A percentile compares a stretch with the other conserved stretches of the same genome.
These are phyloP conservation scores for Hemicrepidius hirtus DNA, from an alignment of 2,888 invertebrate genomes.

Conservation along the genomic window DNA sequence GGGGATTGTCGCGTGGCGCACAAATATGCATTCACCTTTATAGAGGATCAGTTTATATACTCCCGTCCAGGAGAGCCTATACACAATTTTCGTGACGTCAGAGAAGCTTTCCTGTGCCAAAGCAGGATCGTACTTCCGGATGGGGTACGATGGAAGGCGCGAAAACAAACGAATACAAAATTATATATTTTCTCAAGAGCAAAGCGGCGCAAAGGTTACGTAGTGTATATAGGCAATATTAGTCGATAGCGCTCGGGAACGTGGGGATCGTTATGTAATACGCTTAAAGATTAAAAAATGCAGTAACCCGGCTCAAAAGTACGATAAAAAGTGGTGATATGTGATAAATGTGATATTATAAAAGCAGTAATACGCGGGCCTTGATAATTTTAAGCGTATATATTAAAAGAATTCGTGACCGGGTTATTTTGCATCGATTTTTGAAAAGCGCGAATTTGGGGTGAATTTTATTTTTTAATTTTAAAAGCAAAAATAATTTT, in stretches of 20 bases:
- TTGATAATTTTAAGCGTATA: slow-evolving; percentile 26
- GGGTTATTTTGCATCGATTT: slow-evolving; percentile 45
- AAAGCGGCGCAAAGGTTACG: slow-evolving; percentile 40
- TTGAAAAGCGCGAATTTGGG: slow-evolving; percentile 14
- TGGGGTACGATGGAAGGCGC: neutral
- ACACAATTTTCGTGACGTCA: neutral
- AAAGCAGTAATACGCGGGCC: slow-evolving; percentile 44
- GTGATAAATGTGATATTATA: slow-evolving; percentile 46
- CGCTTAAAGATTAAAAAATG: slow-evolving; percentile 32
- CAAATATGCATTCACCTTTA: too few species aligned
- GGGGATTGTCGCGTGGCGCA: too few species aligned
- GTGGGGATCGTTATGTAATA: slow-evolving; percentile 45
- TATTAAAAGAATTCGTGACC: slow-evolving; percentile 22
- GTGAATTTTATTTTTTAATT: neutral
- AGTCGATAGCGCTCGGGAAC: slow-evolving; percentile 45
- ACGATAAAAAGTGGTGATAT: slow-evolving; percentile 40
- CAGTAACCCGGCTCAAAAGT: slow-evolving; percentile 39
- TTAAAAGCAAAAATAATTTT: neutral
- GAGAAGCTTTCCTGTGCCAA: neutral
- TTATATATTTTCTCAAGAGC: neutral
- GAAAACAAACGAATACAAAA: slow-evolving; percentile 1
- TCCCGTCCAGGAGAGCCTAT: neutral
- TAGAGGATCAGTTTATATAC: too few species aligned
- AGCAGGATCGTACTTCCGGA: neutral
- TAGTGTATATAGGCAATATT: slow-evolving; percentile 38